Evolutionary conservation across 2,888 invertebrate species (phyloP), one percentile per base, ranked within the genome.

Genomic region (Agrilus biguttatus): DNA sequence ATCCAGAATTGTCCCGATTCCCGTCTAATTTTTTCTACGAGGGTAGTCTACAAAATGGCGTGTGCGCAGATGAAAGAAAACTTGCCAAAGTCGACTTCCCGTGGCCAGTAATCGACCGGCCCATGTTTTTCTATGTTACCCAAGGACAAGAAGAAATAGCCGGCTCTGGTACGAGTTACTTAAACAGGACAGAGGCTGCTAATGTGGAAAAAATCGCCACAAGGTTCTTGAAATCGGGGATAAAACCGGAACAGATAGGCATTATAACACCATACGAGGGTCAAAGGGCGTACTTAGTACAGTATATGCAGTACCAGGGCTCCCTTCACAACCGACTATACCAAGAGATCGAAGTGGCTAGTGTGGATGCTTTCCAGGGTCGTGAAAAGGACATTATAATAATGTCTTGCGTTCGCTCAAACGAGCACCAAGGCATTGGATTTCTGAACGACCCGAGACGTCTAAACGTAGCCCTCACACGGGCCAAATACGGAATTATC

Each of bases 21-120:
- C 98, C 98, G 0, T 97, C 96, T 0, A 97, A 98, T 66, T 96
- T 97, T 69, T 99, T 99, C 69, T 98, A 98, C 60, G 98, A 98
- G 62, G 97, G 98, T 0, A 93, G 93, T 3, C 73, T 99, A 39
- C 98, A 99, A 63, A 99, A 99, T 65, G 98, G 98, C 2, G 97
- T 99, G 2, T 93, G 95, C 54, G 89, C 95, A 2, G 96, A 91
- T 58, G 97, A 98, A 59, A 74, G 97, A 8, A 84, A 87, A 49
- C 70, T 96, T 48, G 70, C 76, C 37, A 89, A 89, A 58, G 80
- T 96, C 46, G 96, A 97, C 58, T 98, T 98, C 61, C 95, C 96
- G 0, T 99, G 97, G 96, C 98, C 98, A 0, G 81, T 87, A 33
- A 79, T 81, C 0, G 96, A 97, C 57, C 84, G 93, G 44, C 98